Conservation (phyloP, 2,888 invertebrate species). For the Cosmia pyralina region DNA sequence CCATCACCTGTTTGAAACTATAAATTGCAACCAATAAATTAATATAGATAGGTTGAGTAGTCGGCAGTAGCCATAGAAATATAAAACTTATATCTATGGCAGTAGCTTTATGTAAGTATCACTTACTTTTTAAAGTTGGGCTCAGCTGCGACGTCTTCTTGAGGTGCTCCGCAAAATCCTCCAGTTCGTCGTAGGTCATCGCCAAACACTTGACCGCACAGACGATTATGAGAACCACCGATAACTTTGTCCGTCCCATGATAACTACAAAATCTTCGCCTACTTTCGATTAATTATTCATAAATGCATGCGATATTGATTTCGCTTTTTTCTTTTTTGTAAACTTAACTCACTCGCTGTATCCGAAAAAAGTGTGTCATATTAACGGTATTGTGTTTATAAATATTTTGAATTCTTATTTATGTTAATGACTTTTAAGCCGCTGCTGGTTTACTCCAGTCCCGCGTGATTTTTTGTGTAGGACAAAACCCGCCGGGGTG, state of each 20-base stretch:
- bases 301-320: constrained; percentile 69
- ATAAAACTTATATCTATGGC: no score
- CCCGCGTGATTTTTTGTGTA: constrained; percentile 80
- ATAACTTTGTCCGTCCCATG: constrained; percentile 77
- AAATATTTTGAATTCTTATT: constrained; percentile 64
- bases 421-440: constrained; percentile 35
- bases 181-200: constrained; percentile 81
- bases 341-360: constrained; percentile 70
- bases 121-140: constrained; percentile 86
- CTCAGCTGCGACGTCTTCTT: constrained; percentile 84
- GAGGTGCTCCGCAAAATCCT: constrained; percentile 85
- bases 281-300: constrained; percentile 58
- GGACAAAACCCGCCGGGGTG: constrained; percentile 85
- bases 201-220: constrained; percentile 80
- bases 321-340: constrained; percentile 59
- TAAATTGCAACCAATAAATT: background rate
- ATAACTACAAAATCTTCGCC: constrained; percentile 58
- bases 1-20: background rate
- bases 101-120: background rate
- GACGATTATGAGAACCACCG: constrained; percentile 74
- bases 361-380: constrained; percentile 75
- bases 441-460: constrained; percentile 66
- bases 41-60: background rate
- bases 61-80: background rate
- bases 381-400: constrained; percentile 75